Base-by-base conservation (phyloP, 2,888 invertebrate species). In the Artemia sp. region DNA sequence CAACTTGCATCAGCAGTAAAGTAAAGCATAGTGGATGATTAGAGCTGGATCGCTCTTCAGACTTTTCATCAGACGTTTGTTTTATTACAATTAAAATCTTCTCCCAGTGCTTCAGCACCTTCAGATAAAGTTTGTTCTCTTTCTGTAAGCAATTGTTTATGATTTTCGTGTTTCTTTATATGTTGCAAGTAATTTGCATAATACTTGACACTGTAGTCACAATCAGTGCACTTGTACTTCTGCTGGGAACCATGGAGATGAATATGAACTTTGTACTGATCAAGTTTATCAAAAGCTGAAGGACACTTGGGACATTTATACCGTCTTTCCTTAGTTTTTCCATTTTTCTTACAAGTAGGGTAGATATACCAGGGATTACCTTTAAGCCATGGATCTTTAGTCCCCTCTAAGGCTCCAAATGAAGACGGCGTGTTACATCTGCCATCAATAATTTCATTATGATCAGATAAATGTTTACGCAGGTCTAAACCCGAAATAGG, bases 141-240 rank as follows among this genome's bases (percentile, higher is more conserved):
- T 84, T 1, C 84, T 84, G 73, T 82, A 82, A 11, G 86, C 85
- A 74, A 86, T 84, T 68, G 70, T 58, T 84, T 85, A 72, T 85
- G 85, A 77, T 84, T 83, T 76, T 86, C 84, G 77, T 91, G 91
- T 76, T 90, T 88, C 72, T 86, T 85, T 79, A 86, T 81, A 76
- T 92, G 92, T 76, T 90, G 90, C 53, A 86, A 85, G 74, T 88
- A 87, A 66, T 79, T 77, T 2, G 90, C 89, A 75, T 87, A 89
- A 77, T 89, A 89, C 75, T 89, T 89, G 0, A 91, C 91, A 2
- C 90, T 89, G 78, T 91, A 91, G 79, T 92, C 91, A 78, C 92
- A 92, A 66, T 85, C 81, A 74, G 88, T 86, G 79, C 92, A 92
- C 74, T 85, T 86, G 77, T 89, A 91, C 72, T 87, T 83, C 77